Evolutionary conservation across 2,113 vertebrate genomes (phyloP), one percentile per base, ranked within the genome.

Genomic region (Megaceryle maxima): DNA sequence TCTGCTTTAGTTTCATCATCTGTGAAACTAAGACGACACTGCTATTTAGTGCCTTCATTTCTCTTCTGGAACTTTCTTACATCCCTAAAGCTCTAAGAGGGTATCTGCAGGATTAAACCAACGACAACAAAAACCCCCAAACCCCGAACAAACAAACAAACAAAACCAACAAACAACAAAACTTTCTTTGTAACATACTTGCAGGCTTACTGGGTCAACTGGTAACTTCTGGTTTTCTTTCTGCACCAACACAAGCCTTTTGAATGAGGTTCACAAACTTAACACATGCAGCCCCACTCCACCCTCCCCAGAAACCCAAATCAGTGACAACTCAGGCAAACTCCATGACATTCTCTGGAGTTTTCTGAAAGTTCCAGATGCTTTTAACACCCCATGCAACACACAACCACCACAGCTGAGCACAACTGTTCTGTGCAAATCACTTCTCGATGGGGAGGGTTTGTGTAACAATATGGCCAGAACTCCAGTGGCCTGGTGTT

Each of bases 1-100:
- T 88, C 76, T 78, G 83, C 73, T 93, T 93, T 48, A 78, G 80
- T 87, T 84, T 95, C 64, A 64, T 78, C 80, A 11, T 79, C 86
- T 92, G 51, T 60, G 64, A 92, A 90, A 88, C 19, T 16, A 87
- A 76, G 63, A 66, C 0, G 33, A 64, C 67, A 20, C n/a, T 53
- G 60, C 53, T 66, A 41, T 88, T 81, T 59, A 73, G 39, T 87
- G 74, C 77, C 66, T 92, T 80, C 28, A 22, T 37, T 75, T 90
- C 76, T 94, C 41, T 66, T 88, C 68, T 82, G 80, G 66, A 96
- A 72, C 57, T 84, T 90, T 87, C 39, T 84, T 56, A 68, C 16
- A 39, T 48, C 21, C 39, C 29, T 78, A 64, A 78, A 74, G 24
- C n/a, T 82, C 80, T 85, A 60, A 73, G 60, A 90, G 70, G 24